Base-by-base conservation (phyloP, 2,113 vertebrate species). In the Uria lomvia region DNA sequence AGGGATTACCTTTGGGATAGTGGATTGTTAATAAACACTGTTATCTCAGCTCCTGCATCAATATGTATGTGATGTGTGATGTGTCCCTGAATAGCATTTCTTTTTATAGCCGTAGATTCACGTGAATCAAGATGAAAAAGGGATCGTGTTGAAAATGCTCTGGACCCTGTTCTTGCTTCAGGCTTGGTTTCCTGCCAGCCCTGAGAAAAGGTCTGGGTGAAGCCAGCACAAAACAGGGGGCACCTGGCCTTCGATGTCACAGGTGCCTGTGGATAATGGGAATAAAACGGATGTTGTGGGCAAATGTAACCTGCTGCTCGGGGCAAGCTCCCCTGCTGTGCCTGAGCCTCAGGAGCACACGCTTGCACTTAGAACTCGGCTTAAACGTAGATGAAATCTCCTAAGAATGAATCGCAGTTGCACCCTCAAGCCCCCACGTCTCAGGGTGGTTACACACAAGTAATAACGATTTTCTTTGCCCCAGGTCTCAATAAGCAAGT, bases 1-100 rank as follows among this genome's bases (percentile, higher is more conserved):
- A 90, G 89, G 74, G 76, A 91, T 87, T 96, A 75, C 92, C 86
- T 94, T 68, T 95, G 96, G 90, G 89, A 79, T 6, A 24, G 42
- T 3, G 32, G 66, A 18, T 88, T 76, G 86, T 97, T 89, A 66
- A 76, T 92, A 91, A 91, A 91, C 50, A 67, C 66, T 52, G 58
- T 85, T 95, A 82, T 76, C 88, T 94, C 6, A 4, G 36, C 91
- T 89, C 43, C 53, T 29, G 40, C 94, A 92, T 96, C 94, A 75
- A 84, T 95, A 82, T 85, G 89, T 47, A 91, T 95, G 95, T 75
- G 92, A 93, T 92, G 88, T 84, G 56, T 76, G 50, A 49, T 9
- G 53, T 70, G 83, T 89, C 76, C 56, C 86, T 75, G 79, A 86
- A 53, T 78, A 75, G 73, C 2, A 0, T 87, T 84, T 92, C 65